Base-by-base conservation (phyloP, 2,113 vertebrate species). In the Odontophorus gujanensis region DNA sequence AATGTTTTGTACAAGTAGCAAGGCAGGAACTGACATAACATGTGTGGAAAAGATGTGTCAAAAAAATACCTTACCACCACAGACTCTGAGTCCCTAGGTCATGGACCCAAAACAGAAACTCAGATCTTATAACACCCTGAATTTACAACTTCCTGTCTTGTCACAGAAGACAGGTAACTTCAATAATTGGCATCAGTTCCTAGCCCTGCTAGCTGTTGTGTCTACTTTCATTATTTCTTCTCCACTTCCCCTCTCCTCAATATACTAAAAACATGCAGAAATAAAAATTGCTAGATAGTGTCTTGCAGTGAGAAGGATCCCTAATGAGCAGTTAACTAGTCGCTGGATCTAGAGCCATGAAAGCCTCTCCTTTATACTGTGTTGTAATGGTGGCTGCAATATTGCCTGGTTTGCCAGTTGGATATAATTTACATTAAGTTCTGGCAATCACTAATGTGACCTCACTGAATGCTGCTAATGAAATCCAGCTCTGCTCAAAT, bases 171-270 rank as follows among this genome's bases (percentile, higher is more conserved):
- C 92, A 94, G 75, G 92, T 42, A 87, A 75, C 45, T 61, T 89
- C 79, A 50, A 66, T 85, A 94, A 95, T 22, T 95, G 87, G 82
- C 90, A 82, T 14, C 18, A 80, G 67, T 40, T 85, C 67, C 81
- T n/a, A 73, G 58, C 67, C 62, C 38, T 80, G 63, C 5, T 4
- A 85, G 72, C 59, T 74, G 79, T 50, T 50, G 42, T 83, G 93
- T 86, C 92, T 81, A 85, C 76, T 94, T 81, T 62, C 72, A 93
- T 91, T 95, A 91, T 25, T 61, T 91, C 75, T 67, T 72, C 79
- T 59, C 53, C 22, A 38, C 62, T 87, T 73, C 42, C 86, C 36
- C 77, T 80, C 68, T 83, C 55, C 40, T 26, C 73, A 63, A 50
- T 66, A 34, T 30, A 66, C 11, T 74, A 50, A 77, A 83, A 55